phyloP scores from a whole-genome alignment of 1,140 invertebrate genomes.

The Sipha flava region DNA sequence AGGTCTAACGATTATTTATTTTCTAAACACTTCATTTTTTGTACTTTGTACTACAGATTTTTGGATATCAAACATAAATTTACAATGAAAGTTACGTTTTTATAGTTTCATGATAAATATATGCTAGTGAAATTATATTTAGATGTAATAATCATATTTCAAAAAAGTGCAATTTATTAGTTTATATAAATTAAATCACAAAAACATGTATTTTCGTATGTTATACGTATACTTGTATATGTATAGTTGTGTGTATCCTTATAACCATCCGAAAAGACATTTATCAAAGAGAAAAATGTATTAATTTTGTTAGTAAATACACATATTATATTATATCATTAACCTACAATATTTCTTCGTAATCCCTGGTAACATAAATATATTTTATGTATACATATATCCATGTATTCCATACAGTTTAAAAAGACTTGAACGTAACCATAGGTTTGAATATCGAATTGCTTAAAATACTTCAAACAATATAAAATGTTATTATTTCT shows the following conservation, averaged over 20 bases:
- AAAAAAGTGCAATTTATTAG: neutral
- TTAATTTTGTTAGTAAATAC: neutral
- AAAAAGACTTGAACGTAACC: neutral
- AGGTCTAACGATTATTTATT: too few relatives aligned
- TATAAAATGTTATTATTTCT: neutral
- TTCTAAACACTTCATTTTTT: too few relatives aligned
- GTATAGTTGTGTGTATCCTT: neutral
- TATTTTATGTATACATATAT: neutral
- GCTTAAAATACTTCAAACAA: neutral
- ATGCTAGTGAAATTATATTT: neutral
- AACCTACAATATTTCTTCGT: neutral
- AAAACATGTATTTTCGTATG: neutral
- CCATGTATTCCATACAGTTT: too few relatives aligned
- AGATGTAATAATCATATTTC: neutral
- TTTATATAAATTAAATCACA: neutral
- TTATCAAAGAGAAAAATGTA: conserved; percentile 1
- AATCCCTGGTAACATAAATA: neutral
- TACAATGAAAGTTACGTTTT: too few relatives aligned
- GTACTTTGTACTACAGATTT: too few relatives aligned
- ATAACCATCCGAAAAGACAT: neutral
- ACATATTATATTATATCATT: neutral
- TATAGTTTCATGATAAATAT: neutral
- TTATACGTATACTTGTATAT: neutral
- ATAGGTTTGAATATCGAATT: neutral
- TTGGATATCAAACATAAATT: too few relatives aligned